A percentile compares a stretch with the other conserved stretches of the same genome.
phyloP scores from a whole-genome alignment of 2,888 invertebrate species.

The Habroteleia sp. region DNA sequence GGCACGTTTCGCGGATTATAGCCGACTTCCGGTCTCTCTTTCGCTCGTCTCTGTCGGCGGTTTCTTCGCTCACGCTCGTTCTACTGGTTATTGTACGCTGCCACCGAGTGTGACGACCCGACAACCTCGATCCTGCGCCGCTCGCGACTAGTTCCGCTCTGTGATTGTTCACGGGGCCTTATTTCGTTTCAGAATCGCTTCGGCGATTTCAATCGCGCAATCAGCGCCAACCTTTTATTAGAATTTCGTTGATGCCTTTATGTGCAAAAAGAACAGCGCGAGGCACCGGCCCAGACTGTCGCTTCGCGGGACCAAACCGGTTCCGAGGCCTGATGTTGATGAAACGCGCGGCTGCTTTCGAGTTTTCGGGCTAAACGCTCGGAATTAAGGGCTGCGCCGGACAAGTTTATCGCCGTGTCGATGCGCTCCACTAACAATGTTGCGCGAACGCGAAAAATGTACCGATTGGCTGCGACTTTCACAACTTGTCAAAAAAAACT shows the following conservation, averaged over 20 bases:
- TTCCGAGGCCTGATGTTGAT: conserved; percentile 15
- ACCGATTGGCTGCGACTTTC: too few species aligned
- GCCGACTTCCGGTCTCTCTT: conserved; percentile 66
- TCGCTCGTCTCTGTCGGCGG: conserved; percentile 56
- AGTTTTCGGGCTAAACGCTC: conserved; percentile 24
- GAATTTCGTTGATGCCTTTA: conserved; percentile 51
- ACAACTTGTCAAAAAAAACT: too few species aligned
- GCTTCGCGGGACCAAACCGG: conserved; percentile 34
- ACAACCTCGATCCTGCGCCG: conserved; percentile 73
- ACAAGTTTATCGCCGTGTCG: conserved; percentile 2
- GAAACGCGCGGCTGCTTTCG: conserved; percentile 23
- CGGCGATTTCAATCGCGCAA: conserved; percentile 61
- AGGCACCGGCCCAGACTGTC: conserved; percentile 7
- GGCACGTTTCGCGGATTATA: conserved; percentile 67
- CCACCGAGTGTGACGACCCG: conserved; percentile 77
- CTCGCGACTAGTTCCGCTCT: conserved; percentile 66
- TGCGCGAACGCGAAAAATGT: too few species aligned
- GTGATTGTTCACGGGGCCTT: conserved; percentile 61
- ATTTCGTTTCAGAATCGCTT: conserved; percentile 60
- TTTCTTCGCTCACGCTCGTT: conserved; percentile 66
- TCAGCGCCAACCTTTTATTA: conserved; percentile 60
- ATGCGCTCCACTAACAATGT: too few species aligned
- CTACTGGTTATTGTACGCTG: conserved; percentile 75
- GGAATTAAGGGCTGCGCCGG: conserved; percentile 23
- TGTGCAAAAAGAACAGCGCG: conserved; percentile 18